Evolutionary conservation across 2,113 vertebrate genomes (phyloP).

Genomic region (Halichoerus grypus): DNA sequence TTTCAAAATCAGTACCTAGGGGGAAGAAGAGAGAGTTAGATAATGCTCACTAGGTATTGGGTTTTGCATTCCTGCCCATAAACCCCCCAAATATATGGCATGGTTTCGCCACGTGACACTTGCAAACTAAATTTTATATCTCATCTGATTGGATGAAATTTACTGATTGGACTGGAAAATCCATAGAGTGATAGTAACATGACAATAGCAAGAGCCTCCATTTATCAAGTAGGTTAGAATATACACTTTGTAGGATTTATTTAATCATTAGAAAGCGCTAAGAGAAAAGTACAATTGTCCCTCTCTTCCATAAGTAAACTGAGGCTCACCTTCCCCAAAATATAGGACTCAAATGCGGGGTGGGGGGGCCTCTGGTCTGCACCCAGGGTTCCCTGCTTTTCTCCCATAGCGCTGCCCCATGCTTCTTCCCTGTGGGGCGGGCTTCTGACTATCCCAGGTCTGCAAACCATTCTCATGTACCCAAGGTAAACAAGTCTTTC

Average conservation of each 20-base stretch:
- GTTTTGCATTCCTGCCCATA: neutral
- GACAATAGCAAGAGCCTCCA: neutral
- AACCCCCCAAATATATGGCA: neutral
- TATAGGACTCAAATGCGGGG: fast-evolving
- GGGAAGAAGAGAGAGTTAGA: neutral
- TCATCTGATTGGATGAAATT: neutral
- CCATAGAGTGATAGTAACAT: neutral
- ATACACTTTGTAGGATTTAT: neutral
- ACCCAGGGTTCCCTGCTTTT: neutral
- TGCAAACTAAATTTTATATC: neutral
- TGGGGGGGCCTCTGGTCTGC: fast-evolving
- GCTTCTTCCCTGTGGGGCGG: neutral
- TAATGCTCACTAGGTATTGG: too few species aligned
- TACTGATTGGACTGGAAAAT: neutral
- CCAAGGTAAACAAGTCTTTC: fast-evolving
- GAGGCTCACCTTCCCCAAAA: neutral
- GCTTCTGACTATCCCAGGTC: neutral
- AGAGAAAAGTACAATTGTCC: fast-evolving
- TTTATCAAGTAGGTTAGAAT: neutral
- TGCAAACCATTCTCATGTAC: fast-evolving
- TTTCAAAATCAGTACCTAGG: neutral
- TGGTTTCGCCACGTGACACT: neutral
- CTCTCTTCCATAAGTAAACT: neutral
- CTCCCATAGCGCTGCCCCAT: fast-evolving
- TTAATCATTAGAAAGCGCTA: neutral